Evolutionary conservation across 2,797 vertebrate genomes (phyloP).

Genomic region (Pseudomugil tenellus): DNA sequence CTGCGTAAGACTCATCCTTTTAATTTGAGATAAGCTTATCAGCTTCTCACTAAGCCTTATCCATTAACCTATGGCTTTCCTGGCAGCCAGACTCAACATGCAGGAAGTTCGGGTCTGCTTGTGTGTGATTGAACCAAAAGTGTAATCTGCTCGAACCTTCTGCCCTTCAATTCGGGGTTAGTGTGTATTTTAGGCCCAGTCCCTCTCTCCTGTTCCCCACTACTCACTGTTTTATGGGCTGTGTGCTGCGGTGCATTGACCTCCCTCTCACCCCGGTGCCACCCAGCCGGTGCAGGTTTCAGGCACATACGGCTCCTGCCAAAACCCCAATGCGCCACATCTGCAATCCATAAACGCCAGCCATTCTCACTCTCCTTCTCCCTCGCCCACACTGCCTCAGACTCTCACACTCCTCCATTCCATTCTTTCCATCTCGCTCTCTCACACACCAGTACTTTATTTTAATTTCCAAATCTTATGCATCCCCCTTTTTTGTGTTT

Average conservation of each 20-base stretch:
- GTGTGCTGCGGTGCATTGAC: conserved; percentile 84
- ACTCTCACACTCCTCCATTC: conserved; percentile 76
- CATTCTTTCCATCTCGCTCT: conserved; percentile 47
- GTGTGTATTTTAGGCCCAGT: conserved; percentile 53
- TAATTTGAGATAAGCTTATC: conserved; percentile 39
- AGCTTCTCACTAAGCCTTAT: conserved; percentile 14
- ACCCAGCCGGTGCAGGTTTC: conserved; percentile 87
- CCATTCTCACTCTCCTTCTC: conserved; percentile 82
- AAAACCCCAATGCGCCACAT: conserved; percentile 88
- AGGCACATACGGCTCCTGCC: conserved; percentile 82
- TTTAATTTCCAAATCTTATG: conserved; percentile 70
- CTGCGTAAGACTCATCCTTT: conserved; percentile 23
- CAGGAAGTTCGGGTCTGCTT: conserved; percentile 26
- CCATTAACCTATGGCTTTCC: conserved; percentile 22
- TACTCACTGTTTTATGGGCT: conserved; percentile 81
- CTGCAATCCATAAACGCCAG: conserved; percentile 89
- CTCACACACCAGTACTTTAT: conserved; percentile 65
- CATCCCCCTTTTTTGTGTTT: conserved; percentile 35
- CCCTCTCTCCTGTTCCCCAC: conserved; percentile 50
- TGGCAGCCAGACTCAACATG: conserved; percentile 8
- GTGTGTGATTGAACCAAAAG: conserved; percentile 35
- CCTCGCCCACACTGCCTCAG: conserved; percentile 77
- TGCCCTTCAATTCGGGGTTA: conserved; percentile 41
- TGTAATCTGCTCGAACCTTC: conserved; percentile 52
- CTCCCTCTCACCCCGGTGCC: conserved; percentile 87